A percentile compares a stretch with the other conserved stretches of the same genome.
Evolutionary conservation across 2,113 vertebrate species (phyloP).

Genomic region (Fulica atra): DNA sequence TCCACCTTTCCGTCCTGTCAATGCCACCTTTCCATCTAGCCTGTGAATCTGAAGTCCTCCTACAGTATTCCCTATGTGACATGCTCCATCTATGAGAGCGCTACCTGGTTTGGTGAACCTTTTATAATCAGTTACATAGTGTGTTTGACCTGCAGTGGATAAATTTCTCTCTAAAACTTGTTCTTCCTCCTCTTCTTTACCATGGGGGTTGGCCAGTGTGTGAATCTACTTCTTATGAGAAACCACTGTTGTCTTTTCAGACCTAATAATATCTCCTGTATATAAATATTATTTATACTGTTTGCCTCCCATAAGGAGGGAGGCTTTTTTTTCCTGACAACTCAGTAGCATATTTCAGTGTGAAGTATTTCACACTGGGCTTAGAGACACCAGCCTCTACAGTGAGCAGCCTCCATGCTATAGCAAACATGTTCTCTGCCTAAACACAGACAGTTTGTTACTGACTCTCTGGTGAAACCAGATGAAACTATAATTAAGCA

Average conservation of each 20-base stretch:
- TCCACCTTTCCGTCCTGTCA: not conserved
- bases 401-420: fast-evolving
- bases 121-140: not conserved
- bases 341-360: not conserved
- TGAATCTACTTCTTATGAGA: not conserved
- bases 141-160: not conserved
- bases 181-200: not conserved
- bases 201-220: not conserved
- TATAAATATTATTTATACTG: not conserved
- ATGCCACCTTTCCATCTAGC: not conserved
- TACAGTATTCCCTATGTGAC: not conserved
- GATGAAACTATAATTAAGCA: not conserved
- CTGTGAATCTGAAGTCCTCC: not conserved
- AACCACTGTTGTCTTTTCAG: not conserved
- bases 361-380: not conserved
- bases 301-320: not conserved
- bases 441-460: not conserved
- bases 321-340: not conserved
- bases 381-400: not conserved
- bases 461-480: not conserved
- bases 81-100: not conserved
- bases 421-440: not conserved
- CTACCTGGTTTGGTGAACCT: not conserved
- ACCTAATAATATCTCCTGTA: not conserved
- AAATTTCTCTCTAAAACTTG: not conserved